Base-by-base conservation (phyloP, 2,888 invertebrate genomes). In the Teinopalpus imperialis region DNA sequence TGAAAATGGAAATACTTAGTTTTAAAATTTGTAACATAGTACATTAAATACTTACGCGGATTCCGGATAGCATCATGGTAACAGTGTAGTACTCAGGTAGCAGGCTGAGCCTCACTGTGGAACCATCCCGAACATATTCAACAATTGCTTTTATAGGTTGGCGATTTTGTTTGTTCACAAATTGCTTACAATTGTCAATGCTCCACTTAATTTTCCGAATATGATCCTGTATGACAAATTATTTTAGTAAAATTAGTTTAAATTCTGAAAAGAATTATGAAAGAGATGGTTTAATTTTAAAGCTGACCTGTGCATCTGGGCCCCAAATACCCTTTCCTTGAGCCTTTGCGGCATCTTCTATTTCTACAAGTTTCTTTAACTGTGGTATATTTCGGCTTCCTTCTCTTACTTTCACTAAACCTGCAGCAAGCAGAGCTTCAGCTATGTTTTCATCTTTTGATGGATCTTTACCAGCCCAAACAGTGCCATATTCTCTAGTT, bases 61-160 rank as follows among this genome's bases (percentile, higher is more conserved):
- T 97, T 49, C 99, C 99, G 37, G 98, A 96, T 53, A 99, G 93
- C 95, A 98, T 98, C 48, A 99, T 80, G 0, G 98, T 99, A 47
- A 99, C 93, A 68, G 97, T 95, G 61, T 97, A 93, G 78, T 93
- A 97, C 48, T 95, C 95, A 1, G 98, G 98, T 44, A 98, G 81
- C 6, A 99, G 89, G 66, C 98, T 95, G 1, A 96, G 95, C 54
- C 98, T 92, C 7, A 98, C 93, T 0, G 99, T 99, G 20, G 98
- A 98, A 0, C 99, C 99, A 82, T 99, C 99, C 44, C 98, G 92
- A 0, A 99, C 98, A 89, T 98, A 97, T 74, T 99, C 99, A 60
- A 99, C 95, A 45, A 99, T 93, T 31, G 98, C 98, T 78, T 94
- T 95, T 2, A 98, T 90, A 0, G 97, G 97, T 69, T 97, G 95